Evolutionary conservation across 1,140 invertebrate species (phyloP).

Genomic region (Lepidurus apus): DNA sequence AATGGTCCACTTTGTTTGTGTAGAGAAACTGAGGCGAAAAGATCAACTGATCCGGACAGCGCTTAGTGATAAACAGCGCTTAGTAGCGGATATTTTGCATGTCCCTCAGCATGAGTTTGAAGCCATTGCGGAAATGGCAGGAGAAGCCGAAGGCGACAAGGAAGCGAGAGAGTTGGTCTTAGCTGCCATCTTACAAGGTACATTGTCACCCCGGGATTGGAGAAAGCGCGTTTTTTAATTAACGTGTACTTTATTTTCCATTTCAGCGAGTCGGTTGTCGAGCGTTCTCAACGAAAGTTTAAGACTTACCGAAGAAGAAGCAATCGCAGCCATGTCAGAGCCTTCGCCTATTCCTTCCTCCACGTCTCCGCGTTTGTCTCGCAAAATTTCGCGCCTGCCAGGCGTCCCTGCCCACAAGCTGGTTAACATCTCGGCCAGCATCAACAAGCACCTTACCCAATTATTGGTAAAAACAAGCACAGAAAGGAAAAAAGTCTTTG

Average conservation of each 20-base stretch:
- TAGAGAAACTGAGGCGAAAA: conserved; percentile 64
- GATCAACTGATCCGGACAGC: conserved; percentile 63
- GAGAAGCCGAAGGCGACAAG: conserved; percentile 49
- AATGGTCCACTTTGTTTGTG: conserved; percentile 33
- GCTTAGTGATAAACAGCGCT: conserved; percentile 64
- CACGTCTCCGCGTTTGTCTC: conserved; percentile 40
- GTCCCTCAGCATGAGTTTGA: conserved; percentile 65
- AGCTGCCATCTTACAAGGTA: conserved; percentile 65
- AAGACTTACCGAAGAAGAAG: conserved; percentile 51
- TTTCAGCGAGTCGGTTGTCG: conserved; percentile 50
- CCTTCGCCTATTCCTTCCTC: conserved; percentile 37
- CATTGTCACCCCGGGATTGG: conserved; percentile 11
- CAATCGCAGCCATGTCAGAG: conserved; percentile 41
- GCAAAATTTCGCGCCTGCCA: conserved; percentile 45
- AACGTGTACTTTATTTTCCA: conserved; percentile 10
- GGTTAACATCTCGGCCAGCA: conserved; percentile 48
- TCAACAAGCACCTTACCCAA: conserved; percentile 54
- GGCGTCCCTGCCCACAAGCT: conserved; percentile 51
- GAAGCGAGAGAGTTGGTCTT: conserved; percentile 64
- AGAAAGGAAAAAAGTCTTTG: conserved; percentile 28
- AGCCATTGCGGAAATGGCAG: conserved; percentile 58
- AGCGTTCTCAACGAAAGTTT: conserved; percentile 51
- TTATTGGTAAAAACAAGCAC: conserved; percentile 48
- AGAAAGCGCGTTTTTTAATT: conserved; percentile 30
- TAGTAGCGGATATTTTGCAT: conserved; percentile 69